Evolutionary conservation across 1,140 invertebrate genomes (phyloP).

Genomic region (Drosophila melanogaster): Release_6_plus_ISO1_MT NT_033777.3:11833001-11833500

Average conservation of each 20-base stretch:
- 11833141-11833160: neutral
- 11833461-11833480: constrained; percentile 8
- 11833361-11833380: neutral
- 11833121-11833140: neutral
- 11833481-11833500: constrained; percentile 26
- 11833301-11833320: neutral
- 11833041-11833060: constrained; percentile 76
- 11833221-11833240: too few relatives aligned
- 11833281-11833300: too few relatives aligned
- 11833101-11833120: neutral
- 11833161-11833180: neutral
- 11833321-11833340: too few relatives aligned
- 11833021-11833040: constrained; percentile 55
- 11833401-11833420: neutral
- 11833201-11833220: too few relatives aligned
- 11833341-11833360: too few relatives aligned
- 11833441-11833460: constrained; percentile 44
- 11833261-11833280: too few relatives aligned
- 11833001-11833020: constrained; percentile 76
- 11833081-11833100: constrained; percentile 21
- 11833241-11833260: too few relatives aligned
- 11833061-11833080: constrained; percentile 66
- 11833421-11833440: constrained; percentile 41
- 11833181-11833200: too few relatives aligned
- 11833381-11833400: neutral